phyloP scores from a whole-genome alignment of 2,888 invertebrate species.

The Latheticus oryzae region DNA sequence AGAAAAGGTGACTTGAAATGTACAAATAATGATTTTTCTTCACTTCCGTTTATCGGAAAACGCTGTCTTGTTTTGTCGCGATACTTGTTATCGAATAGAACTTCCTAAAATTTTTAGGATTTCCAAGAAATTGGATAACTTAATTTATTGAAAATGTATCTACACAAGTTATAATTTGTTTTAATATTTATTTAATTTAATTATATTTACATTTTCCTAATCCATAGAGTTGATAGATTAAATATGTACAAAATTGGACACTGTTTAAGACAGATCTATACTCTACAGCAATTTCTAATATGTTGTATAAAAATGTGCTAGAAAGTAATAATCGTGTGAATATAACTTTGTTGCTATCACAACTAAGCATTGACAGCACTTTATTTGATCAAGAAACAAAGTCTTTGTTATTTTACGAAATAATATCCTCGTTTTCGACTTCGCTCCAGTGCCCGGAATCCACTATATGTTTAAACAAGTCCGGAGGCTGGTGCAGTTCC shows the following conservation, averaged over 20 bases:
- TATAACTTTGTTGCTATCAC: conserved; percentile 4
- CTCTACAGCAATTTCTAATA: too few relatives aligned
- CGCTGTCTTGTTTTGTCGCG: too few relatives aligned
- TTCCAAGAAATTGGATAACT: too few relatives aligned
- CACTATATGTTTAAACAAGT: conserved; percentile 58
- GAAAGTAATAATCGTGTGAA: conserved; percentile 4
- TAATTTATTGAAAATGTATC: conserved; percentile 6
- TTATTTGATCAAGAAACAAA: neutral
- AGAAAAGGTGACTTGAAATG: too few relatives aligned
- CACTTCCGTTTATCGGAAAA: neutral
- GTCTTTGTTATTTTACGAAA: conserved; percentile 28
- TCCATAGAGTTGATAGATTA: neutral
- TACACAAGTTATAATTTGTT: too few relatives aligned
- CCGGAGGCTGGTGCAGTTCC: conserved; percentile 58
- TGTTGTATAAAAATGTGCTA: conserved; percentile 10
- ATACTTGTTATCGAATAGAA: too few relatives aligned
- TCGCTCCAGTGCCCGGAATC: conserved; percentile 60
- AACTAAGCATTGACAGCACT: conserved; percentile 4
- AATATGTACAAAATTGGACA: too few relatives aligned
- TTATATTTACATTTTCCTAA: conserved; percentile 7
- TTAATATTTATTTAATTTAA: conserved; percentile 1
- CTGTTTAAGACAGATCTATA: too few relatives aligned
- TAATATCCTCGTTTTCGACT: conserved; percentile 53
- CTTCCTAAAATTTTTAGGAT: too few relatives aligned
- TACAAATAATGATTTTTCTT: too few relatives aligned